Evolutionary conservation across 2,113 vertebrate genomes (phyloP).

Genomic region (Tautogolabrus adspersus): DNA sequence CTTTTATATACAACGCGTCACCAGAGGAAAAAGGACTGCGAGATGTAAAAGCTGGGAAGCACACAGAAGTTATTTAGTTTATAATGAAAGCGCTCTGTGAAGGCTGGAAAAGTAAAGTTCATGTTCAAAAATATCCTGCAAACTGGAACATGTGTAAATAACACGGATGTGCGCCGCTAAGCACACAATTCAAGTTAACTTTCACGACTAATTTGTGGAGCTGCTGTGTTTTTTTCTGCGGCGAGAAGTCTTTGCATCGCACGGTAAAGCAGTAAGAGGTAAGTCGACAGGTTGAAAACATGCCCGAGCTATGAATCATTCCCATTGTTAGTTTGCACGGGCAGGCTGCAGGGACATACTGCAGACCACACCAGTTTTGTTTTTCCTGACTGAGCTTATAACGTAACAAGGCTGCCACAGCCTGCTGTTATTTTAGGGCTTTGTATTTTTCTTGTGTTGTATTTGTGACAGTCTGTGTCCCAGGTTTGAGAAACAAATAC

Average conservation of each 20-base stretch:
- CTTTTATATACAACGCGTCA: constrained; percentile 31
- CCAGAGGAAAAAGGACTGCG: background rate
- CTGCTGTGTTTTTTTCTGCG: constrained; percentile 61
- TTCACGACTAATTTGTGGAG: constrained; percentile 65
- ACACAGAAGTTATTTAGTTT: background rate
- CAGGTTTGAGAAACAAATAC: constrained; percentile 15
- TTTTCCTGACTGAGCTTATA: constrained; percentile 57
- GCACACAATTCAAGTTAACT: constrained; percentile 41
- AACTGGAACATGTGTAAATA: constrained; percentile 34
- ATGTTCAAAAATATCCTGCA: constrained; percentile 53
- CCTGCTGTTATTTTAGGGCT: constrained; percentile 49
- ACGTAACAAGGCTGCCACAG: constrained; percentile 23
- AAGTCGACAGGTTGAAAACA: constrained; percentile 46
- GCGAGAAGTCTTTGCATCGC: constrained; percentile 47
- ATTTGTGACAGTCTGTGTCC: background rate
- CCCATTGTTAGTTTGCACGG: constrained; percentile 52
- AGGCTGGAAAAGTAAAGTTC: constrained; percentile 17
- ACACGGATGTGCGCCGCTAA: no score
- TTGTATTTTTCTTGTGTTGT: background rate
- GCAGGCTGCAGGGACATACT: constrained; percentile 46
- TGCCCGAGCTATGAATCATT: constrained; percentile 56
- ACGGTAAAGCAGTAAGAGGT: constrained; percentile 29
- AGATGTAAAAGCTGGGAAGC: constrained; percentile 3
- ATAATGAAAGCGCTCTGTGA: constrained; percentile 15
- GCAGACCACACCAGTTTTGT: constrained; percentile 60